A percentile compares a stretch with the other conserved stretches of the same genome.
These are phyloP conservation scores for Cancer borealis DNA, from an alignment of 2,888 invertebrate species.

Conservation along the genomic window DNA sequence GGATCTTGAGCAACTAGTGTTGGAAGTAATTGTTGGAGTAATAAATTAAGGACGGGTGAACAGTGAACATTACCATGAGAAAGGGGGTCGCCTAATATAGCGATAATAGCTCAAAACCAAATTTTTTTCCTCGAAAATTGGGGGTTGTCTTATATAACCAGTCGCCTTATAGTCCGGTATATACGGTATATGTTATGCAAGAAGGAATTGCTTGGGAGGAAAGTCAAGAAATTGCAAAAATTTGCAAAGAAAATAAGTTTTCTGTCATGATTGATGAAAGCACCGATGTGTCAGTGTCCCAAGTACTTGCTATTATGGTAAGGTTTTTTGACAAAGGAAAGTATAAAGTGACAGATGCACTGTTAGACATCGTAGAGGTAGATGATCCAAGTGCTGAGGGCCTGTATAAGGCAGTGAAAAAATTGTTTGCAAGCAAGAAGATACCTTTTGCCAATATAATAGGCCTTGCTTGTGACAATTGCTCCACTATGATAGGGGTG, in stretches of 20 bases:
- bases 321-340: slow-evolving; percentile 61
- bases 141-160: too few species aligned
- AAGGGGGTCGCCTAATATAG: too few species aligned
- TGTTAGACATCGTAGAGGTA: slow-evolving; percentile 23
- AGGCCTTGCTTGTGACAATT: not conserved
- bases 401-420: slow-evolving; percentile 20
- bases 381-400: slow-evolving; percentile 35
- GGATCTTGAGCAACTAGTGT: too few species aligned
- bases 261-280: slow-evolving; percentile 56
- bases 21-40: too few species aligned
- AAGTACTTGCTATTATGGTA: slow-evolving; percentile 62
- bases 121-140: too few species aligned
- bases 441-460: not conserved
- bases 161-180: too few species aligned
- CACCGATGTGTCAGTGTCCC: slow-evolving; percentile 61
- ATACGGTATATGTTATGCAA: too few species aligned
- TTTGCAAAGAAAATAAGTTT: slow-evolving; percentile 47
- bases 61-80: too few species aligned
- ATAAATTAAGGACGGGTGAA: too few species aligned
- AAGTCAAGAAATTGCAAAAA: slow-evolving; percentile 21
- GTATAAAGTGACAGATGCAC: slow-evolving; percentile 59
- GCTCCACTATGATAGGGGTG: not conserved
- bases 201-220: too few species aligned
- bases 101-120: too few species aligned
- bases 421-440: not conserved